Percentiles rank a stretch among this genome's conserved stretches.
Evolutionary conservation across 2,797 vertebrate genomes (phyloP).

Genomic region (Poeciliopsis gracilis): DNA sequence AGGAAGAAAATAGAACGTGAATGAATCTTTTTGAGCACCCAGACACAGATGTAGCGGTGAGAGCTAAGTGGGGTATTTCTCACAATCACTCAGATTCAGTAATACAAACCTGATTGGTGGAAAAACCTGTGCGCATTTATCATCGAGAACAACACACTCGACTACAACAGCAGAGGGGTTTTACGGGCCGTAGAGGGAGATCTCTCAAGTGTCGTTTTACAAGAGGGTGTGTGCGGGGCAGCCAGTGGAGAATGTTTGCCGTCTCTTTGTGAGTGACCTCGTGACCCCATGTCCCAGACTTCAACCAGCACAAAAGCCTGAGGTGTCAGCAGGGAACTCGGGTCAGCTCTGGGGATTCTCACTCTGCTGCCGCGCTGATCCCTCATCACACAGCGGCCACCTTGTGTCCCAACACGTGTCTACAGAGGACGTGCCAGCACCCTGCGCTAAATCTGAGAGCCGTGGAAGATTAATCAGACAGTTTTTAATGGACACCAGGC

Average conservation of each 20-base stretch:
- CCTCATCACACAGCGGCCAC: slow-evolving; percentile 11
- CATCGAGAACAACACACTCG: slow-evolving; percentile 5
- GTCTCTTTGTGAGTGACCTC: slow-evolving; percentile 30
- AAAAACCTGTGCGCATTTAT: slow-evolving; percentile 18
- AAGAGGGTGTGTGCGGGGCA: slow-evolving; percentile 24
- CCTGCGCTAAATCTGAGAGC: neutral
- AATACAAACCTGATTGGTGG: neutral
- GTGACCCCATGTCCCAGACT: slow-evolving; percentile 15
- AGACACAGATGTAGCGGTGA: slow-evolving; percentile 25
- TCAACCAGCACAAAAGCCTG: slow-evolving; percentile 35
- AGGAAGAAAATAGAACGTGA: slow-evolving; percentile 42
- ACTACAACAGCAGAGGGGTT: neutral
- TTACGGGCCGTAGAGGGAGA: neutral
- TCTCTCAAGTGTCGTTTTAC: slow-evolving; percentile 22
- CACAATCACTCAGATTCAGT: slow-evolving; percentile 9
- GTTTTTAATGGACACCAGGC: neutral
- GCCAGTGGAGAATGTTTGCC: slow-evolving; percentile 28
- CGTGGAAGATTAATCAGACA: neutral
- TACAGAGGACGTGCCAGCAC: neutral
- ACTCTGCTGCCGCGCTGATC: slow-evolving; percentile 18
- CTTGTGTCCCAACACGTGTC: neutral
- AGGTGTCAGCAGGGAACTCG: slow-evolving; percentile 25
- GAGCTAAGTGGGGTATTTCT: slow-evolving; percentile 11
- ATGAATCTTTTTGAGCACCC: slow-evolving; percentile 32
- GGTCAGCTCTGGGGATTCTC: slow-evolving; percentile 36